Evolutionary conservation across 2,888 invertebrate species (phyloP).

Genomic region (Andrena flavipes): DNA sequence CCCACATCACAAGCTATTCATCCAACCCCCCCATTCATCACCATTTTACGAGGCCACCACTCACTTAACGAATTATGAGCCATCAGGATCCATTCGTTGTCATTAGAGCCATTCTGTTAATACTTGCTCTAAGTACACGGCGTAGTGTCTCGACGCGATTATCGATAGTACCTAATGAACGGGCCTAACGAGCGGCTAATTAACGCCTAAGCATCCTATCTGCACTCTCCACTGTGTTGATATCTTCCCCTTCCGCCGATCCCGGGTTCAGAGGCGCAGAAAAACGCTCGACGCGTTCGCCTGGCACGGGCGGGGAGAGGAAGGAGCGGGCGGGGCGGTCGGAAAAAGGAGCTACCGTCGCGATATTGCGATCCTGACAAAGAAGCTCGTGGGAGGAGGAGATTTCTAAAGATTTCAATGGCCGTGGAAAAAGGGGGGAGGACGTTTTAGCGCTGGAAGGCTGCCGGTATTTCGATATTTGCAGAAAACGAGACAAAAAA

Average conservation of each 20-base stretch:
- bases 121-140: neutral
- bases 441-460: constrained; percentile 12
- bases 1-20: neutral
- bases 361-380: constrained; percentile 22
- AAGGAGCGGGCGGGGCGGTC: neutral
- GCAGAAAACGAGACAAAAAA: constrained; percentile 32
- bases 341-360: neutral
- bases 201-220: constrained; percentile 10
- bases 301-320: neutral
- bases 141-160: neutral
- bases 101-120: constrained; percentile 6
- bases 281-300: constrained; percentile 26
- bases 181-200: constrained; percentile 1
- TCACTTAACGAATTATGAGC: neutral
- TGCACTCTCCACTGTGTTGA: neutral
- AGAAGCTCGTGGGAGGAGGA: constrained; percentile 8
- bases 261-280: neutral
- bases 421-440: constrained; percentile 2
- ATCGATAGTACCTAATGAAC: neutral
- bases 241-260: neutral
- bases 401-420: constrained; percentile 39
- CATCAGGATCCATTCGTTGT: constrained; percentile 11
- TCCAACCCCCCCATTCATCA: too few species aligned
- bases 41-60: too few species aligned
- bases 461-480: constrained; percentile 34